These are phyloP conservation scores for Altica lythri DNA, from an alignment of 2,888 invertebrate genomes.

Conservation along the genomic window DNA sequence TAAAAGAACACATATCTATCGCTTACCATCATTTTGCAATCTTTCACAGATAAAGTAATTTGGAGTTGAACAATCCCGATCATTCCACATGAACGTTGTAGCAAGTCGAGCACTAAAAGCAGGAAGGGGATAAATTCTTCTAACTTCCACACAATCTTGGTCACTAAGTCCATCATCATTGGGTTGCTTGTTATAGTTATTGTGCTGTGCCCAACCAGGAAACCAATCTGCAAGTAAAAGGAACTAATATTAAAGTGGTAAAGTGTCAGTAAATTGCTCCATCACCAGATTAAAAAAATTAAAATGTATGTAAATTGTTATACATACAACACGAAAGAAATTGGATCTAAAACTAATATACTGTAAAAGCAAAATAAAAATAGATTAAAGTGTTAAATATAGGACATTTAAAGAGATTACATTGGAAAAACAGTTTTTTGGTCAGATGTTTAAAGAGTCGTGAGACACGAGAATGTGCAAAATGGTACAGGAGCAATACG, in stretches of 20 bases:
- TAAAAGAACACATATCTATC: neutral
- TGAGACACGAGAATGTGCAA: no score
- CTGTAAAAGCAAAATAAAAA: no score
- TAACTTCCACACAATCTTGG: constrained; percentile 80
- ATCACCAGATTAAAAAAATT: no score
- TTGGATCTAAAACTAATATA: no score
- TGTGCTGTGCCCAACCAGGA: constrained; percentile 75
- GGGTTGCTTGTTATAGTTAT: constrained; percentile 70
- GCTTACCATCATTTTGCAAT: constrained; percentile 68
- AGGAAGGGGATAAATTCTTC: constrained; percentile 68
- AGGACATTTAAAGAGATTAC: no score
- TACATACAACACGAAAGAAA: no score
- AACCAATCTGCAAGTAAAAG: constrained; percentile 72
- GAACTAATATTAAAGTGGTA: neutral
- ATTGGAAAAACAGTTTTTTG: no score
- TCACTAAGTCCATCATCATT: constrained; percentile 82
- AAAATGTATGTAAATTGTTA: no score
- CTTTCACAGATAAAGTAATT: constrained; percentile 79
- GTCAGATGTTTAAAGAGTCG: no score
- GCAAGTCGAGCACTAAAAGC: constrained; percentile 57
- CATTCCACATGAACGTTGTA: constrained; percentile 79
- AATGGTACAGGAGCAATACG: no score
- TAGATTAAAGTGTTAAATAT: no score
- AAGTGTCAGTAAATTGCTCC: no score
- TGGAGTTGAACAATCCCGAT: constrained; percentile 72